These are phyloP conservation scores for Mesorhabditis belari DNA, from an alignment of 2,888 invertebrate species.

Conservation along the genomic window DNA sequence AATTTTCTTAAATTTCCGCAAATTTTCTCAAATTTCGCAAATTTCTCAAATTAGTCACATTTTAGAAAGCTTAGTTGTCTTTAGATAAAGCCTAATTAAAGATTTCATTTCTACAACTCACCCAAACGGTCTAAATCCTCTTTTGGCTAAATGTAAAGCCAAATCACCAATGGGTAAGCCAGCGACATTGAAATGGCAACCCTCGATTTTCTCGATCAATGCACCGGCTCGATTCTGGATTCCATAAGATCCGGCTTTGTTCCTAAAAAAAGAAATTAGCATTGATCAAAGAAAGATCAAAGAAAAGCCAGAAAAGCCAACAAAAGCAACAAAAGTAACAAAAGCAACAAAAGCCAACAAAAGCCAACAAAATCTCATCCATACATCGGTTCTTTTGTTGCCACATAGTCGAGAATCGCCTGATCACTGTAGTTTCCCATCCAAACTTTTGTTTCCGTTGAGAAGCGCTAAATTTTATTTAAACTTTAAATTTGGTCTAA, in stretches of 20 bases:
- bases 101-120: too few relatives aligned
- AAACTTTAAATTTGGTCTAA: background rate
- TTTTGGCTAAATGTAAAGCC: too few relatives aligned
- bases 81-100: too few relatives aligned
- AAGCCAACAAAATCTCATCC: background rate
- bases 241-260: conserved; percentile 79
- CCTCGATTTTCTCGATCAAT: conserved; percentile 73
- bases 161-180: too few relatives aligned
- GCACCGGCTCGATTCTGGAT: conserved; percentile 77
- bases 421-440: background rate
- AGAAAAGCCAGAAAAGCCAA: background rate
- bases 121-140: too few relatives aligned
- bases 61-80: too few relatives aligned
- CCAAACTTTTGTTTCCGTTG: background rate
- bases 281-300: background rate
- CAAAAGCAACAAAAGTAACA: background rate
- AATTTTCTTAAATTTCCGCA: too few relatives aligned
- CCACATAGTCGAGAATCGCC: background rate
- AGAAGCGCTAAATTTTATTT: background rate
- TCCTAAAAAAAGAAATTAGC: conserved; percentile 53
- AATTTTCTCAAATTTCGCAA: too few relatives aligned
- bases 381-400: background rate
- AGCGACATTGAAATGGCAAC: conserved; percentile 79
- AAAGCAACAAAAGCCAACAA: too few relatives aligned
- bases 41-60: too few relatives aligned